A percentile compares a stretch with the other conserved stretches of the same genome.
These are phyloP conservation scores for Drosophila neonasuta DNA, from an alignment of 2,888 invertebrate genomes.

Conservation along the genomic window DNA sequence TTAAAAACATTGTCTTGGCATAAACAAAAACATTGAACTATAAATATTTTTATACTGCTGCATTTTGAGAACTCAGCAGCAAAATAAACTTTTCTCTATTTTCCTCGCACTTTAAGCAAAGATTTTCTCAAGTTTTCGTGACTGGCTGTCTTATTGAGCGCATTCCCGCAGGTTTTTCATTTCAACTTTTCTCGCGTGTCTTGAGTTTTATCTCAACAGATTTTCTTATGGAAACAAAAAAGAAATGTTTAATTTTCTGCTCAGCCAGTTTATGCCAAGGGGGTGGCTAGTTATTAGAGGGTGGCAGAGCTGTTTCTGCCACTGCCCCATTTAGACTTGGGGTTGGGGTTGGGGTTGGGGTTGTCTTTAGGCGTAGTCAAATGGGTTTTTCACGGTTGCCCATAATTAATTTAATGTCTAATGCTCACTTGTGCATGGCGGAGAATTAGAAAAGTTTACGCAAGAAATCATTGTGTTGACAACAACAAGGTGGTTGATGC, in stretches of 20 bases:
- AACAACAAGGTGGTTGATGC: constrained; percentile 15
- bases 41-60: neutral
- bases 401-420: constrained; percentile 65
- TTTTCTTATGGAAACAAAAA: constrained; percentile 4
- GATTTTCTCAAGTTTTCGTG: no score
- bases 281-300: constrained; percentile 34
- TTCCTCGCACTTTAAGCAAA: no score
- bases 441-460: constrained; percentile 49
- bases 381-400: constrained; percentile 48
- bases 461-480: constrained; percentile 42
- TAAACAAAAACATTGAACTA: neutral
- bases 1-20: no score
- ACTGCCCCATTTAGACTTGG: neutral
- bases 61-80: neutral
- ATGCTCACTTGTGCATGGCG: constrained; percentile 49
- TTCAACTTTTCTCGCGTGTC: constrained; percentile 10
- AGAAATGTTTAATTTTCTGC: constrained; percentile 55
- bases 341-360: constrained; percentile 1
- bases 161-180: constrained; percentile 34
- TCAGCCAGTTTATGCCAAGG: constrained; percentile 21
- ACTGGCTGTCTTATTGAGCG: neutral
- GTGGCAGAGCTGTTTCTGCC: constrained; percentile 9
- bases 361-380: constrained; percentile 9
- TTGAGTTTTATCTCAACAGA: constrained; percentile 6
- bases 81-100: neutral